Conservation (phyloP, 2,113 vertebrate genomes). For the Microtus ochrogaster region DNA sequence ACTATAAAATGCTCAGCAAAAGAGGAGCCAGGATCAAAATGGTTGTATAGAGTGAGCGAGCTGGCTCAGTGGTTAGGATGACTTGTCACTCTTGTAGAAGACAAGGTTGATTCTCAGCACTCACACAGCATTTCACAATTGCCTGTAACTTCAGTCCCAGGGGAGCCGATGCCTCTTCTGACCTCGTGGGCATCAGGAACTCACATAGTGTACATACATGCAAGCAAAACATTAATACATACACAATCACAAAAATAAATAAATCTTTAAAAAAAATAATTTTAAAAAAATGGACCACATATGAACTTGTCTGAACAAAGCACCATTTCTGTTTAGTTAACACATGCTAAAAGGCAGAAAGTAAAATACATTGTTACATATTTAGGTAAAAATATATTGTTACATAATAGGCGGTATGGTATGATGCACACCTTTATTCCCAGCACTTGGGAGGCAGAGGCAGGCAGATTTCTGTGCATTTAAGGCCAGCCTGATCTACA, state of each 20-base stretch:
- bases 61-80: not conserved
- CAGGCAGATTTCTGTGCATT: not conserved
- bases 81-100: not conserved
- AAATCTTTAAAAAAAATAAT: not conserved
- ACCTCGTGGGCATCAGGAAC: not conserved
- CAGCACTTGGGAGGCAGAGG: too few relatives aligned
- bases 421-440: too few relatives aligned
- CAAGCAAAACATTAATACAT: not conserved
- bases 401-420: too few relatives aligned
- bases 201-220: not conserved
- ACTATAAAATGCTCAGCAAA: not conserved
- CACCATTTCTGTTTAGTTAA: not conserved
- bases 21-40: not conserved
- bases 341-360: not conserved
- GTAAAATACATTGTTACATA: too few relatives aligned
- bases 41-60: not conserved
- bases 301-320: not conserved
- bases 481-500: not conserved
- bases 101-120: not conserved
- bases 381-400: too few relatives aligned
- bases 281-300: not conserved
- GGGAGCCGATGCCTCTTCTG: not conserved
- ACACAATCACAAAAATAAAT: not conserved
- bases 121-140: not conserved
- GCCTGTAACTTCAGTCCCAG: not conserved